These are phyloP conservation scores for Dryomyza anilis DNA, from an alignment of 2,888 invertebrate genomes.

Conservation along the genomic window DNA sequence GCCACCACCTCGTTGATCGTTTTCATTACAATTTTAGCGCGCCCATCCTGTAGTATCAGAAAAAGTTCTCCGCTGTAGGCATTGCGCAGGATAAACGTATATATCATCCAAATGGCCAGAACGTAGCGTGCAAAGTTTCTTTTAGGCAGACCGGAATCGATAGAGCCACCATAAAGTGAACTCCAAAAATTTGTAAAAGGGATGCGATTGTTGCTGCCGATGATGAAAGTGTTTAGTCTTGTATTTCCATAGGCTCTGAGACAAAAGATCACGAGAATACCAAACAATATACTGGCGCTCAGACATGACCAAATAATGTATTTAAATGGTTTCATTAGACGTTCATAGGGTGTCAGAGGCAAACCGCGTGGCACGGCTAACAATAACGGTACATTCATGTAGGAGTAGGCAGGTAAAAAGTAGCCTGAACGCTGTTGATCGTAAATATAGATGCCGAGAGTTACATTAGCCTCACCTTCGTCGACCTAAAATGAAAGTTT, in stretches of 20 bases:
- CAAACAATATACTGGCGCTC: conserved; percentile 38
- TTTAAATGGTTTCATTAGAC: conserved; percentile 49
- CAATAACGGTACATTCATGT: conserved; percentile 45
- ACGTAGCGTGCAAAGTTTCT: conserved; percentile 54
- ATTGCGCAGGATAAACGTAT: conserved; percentile 47
- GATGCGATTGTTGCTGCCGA: conserved; percentile 43
- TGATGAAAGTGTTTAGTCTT: conserved; percentile 39
- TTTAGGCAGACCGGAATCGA: conserved; percentile 39
- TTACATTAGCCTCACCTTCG: conserved; percentile 47
- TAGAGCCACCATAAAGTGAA: conserved; percentile 44
- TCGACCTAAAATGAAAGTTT: conserved; percentile 44
- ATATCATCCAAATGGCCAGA: conserved; percentile 49
- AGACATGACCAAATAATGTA: conserved; percentile 50
- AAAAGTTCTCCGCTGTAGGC: conserved; percentile 52
- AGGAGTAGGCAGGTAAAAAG: conserved; percentile 47
- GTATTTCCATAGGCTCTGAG: conserved; percentile 38
- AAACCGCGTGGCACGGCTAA: conserved; percentile 47
- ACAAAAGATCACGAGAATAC: conserved; percentile 37
- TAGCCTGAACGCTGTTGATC: conserved; percentile 35
- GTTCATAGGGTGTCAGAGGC: conserved; percentile 43
- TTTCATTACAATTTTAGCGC: conserved; percentile 36
- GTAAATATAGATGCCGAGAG: conserved; percentile 46
- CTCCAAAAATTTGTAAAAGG: conserved; percentile 47
- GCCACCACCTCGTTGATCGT: conserved; percentile 43
- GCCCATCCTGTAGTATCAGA: conserved; percentile 50